phyloP scores from a whole-genome alignment of 2,113 vertebrate genomes.

The Macrotis lagotis region DNA sequence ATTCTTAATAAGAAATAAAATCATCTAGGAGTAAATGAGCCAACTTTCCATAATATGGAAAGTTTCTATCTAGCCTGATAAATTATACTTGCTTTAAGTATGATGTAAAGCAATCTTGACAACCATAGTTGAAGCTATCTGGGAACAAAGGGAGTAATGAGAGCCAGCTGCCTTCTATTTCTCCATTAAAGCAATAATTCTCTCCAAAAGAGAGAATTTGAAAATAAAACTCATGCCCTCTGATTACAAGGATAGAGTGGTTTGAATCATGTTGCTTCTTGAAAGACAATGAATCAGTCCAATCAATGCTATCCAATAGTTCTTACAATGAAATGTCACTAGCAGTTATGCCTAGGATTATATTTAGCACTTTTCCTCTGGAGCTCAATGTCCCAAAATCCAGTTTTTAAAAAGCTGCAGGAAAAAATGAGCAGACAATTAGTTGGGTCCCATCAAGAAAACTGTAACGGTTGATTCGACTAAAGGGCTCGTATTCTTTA shows the following conservation, averaged over 20 bases:
- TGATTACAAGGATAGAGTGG: constrained; percentile 30
- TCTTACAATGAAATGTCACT: constrained; percentile 14
- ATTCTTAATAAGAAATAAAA: constrained; percentile 57
- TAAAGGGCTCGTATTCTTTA: constrained; percentile 7
- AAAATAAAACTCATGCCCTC: constrained; percentile 41
- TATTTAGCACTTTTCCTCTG: constrained; percentile 21
- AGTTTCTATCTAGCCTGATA: constrained; percentile 37
- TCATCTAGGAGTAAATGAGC: constrained; percentile 30
- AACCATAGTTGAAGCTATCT: constrained; percentile 38
- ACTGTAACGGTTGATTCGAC: constrained; percentile 7
- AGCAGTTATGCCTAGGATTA: not conserved
- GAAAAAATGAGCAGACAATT: not conserved
- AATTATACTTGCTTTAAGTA: constrained; percentile 41
- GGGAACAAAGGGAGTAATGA: constrained; percentile 42
- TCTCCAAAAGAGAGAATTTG: constrained; percentile 30
- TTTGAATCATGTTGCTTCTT: constrained; percentile 33
- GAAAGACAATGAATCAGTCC: constrained; percentile 20
- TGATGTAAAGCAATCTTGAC: constrained; percentile 58
- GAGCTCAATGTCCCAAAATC: not conserved
- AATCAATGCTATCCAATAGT: constrained; percentile 44
- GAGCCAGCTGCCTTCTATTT: constrained; percentile 38
- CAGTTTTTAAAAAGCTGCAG: not conserved
- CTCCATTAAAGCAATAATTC: constrained; percentile 44
- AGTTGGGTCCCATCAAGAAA: not conserved
- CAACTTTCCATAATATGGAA: constrained; percentile 45